A percentile compares a stretch with the other conserved stretches of the same genome.
Evolutionary conservation across 2,113 vertebrate genomes (phyloP).

Genomic region (Paralichthys olivaceus): DNA sequence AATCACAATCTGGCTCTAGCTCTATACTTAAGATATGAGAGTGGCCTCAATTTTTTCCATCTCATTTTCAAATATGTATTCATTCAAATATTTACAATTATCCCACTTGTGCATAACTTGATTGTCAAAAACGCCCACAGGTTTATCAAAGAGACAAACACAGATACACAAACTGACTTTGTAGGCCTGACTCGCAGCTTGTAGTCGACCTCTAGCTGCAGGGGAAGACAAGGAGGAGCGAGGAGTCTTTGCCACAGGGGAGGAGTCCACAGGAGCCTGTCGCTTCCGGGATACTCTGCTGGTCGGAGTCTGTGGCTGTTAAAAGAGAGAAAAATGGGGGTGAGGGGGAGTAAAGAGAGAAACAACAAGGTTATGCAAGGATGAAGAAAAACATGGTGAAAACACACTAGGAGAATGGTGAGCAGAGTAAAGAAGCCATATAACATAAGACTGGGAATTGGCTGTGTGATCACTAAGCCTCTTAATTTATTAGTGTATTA

Average conservation of each 20-base stretch:
- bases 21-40: neutral
- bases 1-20: neutral
- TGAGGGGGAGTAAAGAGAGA: neutral
- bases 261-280: conserved; percentile 31
- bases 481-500: conserved; percentile 58
- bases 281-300: conserved; percentile 61
- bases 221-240: conserved; percentile 54
- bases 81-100: too few relatives aligned
- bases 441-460: conserved; percentile 16
- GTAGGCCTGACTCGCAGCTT: conserved; percentile 36
- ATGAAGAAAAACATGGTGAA: neutral
- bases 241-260: conserved; percentile 58
- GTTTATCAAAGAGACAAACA: neutral
- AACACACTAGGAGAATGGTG: neutral
- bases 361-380: neutral
- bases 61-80: too few relatives aligned
- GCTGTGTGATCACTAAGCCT: conserved; percentile 19
- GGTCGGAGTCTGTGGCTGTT: conserved; percentile 56
- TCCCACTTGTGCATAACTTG: too few relatives aligned
- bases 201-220: conserved; percentile 3
- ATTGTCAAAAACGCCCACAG: neutral
- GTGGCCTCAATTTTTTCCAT: neutral
- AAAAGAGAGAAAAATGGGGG: neutral
- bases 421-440: neutral
- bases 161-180: conserved; percentile 59